Evolutionary conservation across 2,113 vertebrate genomes (phyloP).

Genomic region (Pongo abelii): DNA sequence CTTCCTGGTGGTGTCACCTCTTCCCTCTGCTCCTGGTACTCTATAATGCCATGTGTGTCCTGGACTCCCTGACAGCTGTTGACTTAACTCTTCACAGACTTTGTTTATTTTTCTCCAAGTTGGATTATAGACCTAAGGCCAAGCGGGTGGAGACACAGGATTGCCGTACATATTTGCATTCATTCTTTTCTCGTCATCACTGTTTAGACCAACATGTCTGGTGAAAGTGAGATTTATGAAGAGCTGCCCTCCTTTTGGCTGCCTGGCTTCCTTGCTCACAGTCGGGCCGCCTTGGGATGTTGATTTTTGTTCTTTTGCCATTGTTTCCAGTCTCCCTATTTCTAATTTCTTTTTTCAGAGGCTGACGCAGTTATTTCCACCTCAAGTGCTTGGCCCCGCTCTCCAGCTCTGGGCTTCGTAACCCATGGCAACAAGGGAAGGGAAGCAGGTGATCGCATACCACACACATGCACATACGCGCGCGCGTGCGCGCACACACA

Average conservation of each 20-base stretch:
- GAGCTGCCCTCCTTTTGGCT: not conserved
- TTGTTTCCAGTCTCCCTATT: constrained; percentile 56
- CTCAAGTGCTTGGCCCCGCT: not conserved
- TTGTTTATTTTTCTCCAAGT: constrained; percentile 37
- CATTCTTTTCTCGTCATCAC: not conserved
- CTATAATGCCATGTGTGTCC: not conserved
- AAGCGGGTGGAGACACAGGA: not conserved
- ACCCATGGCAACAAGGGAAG: constrained; percentile 80
- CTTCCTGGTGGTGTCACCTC: not conserved
- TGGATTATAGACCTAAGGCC: not conserved
- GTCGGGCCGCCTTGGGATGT: not conserved
- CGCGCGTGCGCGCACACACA: no score
- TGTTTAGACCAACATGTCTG: not conserved
- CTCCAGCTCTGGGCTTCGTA: constrained; percentile 67
- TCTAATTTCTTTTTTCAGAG: constrained; percentile 57
- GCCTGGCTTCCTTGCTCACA: not conserved
- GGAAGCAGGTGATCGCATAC: constrained; percentile 61
- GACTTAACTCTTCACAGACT: constrained; percentile 30
- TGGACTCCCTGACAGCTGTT: constrained; percentile 40
- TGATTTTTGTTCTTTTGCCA: constrained; percentile 50
- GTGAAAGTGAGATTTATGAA: constrained; percentile 25
- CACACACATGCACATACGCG: not conserved
- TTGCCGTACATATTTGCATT: not conserved
- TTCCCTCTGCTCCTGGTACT: not conserved
- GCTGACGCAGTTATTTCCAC: constrained; percentile 59